Conservation (phyloP, 2,888 invertebrate species). For the Leptinotarsa tumamoca region DNA sequence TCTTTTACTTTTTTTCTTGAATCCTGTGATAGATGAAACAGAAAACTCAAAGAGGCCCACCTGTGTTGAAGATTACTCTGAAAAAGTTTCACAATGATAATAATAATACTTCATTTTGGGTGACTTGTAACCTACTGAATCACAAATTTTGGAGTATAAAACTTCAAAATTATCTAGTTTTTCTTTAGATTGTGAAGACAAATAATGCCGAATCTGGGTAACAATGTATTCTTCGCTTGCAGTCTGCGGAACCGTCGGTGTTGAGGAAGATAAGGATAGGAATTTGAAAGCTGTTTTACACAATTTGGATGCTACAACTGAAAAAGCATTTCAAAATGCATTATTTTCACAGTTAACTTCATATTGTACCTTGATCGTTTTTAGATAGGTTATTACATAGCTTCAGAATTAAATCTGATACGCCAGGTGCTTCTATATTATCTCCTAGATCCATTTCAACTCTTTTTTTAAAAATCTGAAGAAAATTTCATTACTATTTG, state of each 20-base stretch:
- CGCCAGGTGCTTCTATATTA: constrained; percentile 40
- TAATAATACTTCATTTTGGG: no score
- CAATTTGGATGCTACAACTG: constrained; percentile 54
- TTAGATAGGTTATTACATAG: constrained; percentile 61
- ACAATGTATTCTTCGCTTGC: constrained; percentile 55
- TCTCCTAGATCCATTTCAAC: constrained; percentile 47
- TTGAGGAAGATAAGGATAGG: constrained; percentile 47
- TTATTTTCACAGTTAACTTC: not conserved
- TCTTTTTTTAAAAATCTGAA: not conserved
- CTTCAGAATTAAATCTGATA: constrained; percentile 56
- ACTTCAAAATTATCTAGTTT: constrained; percentile 60
- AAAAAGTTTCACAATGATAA: constrained; percentile 33
- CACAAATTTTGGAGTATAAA: constrained; percentile 59
- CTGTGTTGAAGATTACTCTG: constrained; percentile 59
- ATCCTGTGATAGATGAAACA: constrained; percentile 53
- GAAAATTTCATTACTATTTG: constrained; percentile 6
- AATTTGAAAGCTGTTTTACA: constrained; percentile 54
- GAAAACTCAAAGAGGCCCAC: constrained; percentile 57
- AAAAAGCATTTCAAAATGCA: constrained; percentile 43
- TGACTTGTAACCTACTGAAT: constrained; percentile 55
- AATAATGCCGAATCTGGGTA: constrained; percentile 54
- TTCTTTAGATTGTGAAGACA: constrained; percentile 53
- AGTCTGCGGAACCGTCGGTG: constrained; percentile 40
- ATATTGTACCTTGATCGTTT: constrained; percentile 57
- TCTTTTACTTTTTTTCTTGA: constrained; percentile 33